Evolutionary conservation across 2,113 vertebrate genomes (phyloP), one percentile per base, ranked within the genome.

Genomic region (Regulus satrapa): DNA sequence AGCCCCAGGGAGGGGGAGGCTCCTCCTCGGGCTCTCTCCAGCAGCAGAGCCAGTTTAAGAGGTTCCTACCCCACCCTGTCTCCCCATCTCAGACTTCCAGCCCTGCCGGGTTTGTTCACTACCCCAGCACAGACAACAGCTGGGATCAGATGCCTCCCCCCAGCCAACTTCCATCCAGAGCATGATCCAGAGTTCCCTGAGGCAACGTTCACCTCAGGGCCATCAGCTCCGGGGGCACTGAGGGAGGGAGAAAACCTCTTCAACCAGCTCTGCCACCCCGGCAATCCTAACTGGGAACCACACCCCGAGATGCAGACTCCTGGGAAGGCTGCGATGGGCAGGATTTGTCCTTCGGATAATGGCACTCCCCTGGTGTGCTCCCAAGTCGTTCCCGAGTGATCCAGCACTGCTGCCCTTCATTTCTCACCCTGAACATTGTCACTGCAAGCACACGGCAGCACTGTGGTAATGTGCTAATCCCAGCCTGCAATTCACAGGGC

Each of bases 31-130:
- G 74, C 71, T 64, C 72, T 59, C 71, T 79, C 52, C 79, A 88
- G 95, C 81, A 56, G 94, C 74, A 77, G 46, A 95, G 94, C 91
- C 67, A 80, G 91, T 90, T 83, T 6, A 73, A 83, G 88, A 95
- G 49, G 72, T 43, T 92, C 71, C 67, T n/a, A 83, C 85, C 21
- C 85, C 82, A 88, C 88, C 79, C 85, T 19, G 23, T 46, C 63
- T 94, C 59, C 59, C 48, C 38, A 54, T 21, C 38, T 45, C 77
- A 46, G 18, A 7, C 29, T 31, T 28, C 26, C 43, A 41, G 63
- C 14, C 78, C 66, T 2, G 0, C 8, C 69, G 58, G 75, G 26
- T 66, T 69, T 69, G 71, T 62, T 73, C 55, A 6, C 55, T 19
- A 54, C 4, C 19, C n/a, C 59, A 66, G 36, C 49, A 38, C 49